Evolutionary conservation across 2,113 vertebrate genomes (phyloP).

Genomic region (Pterocles burchelli): DNA sequence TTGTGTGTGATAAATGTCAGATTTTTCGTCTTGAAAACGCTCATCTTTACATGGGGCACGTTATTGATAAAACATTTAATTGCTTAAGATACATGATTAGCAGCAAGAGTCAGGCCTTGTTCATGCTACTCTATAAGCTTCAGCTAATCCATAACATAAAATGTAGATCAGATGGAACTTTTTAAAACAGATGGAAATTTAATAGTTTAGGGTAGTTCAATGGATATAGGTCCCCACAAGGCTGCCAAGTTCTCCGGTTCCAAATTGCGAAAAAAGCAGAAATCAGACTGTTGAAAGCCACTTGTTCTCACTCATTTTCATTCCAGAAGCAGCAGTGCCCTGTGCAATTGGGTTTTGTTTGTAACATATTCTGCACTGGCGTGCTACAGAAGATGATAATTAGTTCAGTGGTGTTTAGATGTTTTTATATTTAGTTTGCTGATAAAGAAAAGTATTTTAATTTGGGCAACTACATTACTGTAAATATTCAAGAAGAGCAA

Average conservation of each 20-base stretch:
- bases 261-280: background rate
- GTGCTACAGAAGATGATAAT: background rate
- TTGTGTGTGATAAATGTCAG: background rate
- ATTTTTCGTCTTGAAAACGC: background rate
- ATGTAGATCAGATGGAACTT: constrained; percentile 40
- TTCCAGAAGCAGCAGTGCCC: background rate
- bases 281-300: background rate
- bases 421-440: background rate
- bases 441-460: background rate
- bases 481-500: background rate
- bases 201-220: background rate
- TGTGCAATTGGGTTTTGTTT: constrained; percentile 14
- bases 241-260: background rate
- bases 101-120: background rate
- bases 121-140: background rate
- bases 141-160: constrained; percentile 27
- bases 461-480: background rate
- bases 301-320: background rate
- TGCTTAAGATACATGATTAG: background rate
- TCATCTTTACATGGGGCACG: background rate
- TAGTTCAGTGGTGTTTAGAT: constrained; percentile 8
- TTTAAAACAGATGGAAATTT: constrained; percentile 28
- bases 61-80: background rate
- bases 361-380: background rate
- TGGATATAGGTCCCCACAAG: background rate